Conservation (phyloP, 2,113 vertebrate genomes). For the Apeltes quadracus region DNA sequence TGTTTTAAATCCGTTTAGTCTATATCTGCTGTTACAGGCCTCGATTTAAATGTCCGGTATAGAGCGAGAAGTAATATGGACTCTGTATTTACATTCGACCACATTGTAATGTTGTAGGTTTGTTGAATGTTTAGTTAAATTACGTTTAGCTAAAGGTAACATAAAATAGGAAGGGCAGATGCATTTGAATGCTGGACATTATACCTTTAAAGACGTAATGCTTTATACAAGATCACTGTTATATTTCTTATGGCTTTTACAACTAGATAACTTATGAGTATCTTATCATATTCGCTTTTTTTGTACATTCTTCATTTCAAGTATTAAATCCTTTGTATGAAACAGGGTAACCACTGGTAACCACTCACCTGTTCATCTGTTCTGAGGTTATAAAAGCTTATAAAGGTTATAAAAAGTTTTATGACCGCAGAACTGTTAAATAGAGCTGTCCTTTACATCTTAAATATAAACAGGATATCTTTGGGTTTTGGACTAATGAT, state of each 20-base stretch:
- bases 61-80: background rate
- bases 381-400: background rate
- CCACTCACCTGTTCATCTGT: background rate
- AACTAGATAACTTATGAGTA: background rate
- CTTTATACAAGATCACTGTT: background rate
- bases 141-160: background rate
- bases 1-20: constrained; percentile 45
- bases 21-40: constrained; percentile 30
- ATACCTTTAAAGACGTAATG: background rate
- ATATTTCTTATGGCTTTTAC: background rate
- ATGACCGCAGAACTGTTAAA: background rate
- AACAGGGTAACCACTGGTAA: background rate
- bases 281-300: too few relatives aligned
- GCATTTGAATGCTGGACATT: background rate
- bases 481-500: background rate
- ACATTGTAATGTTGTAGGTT: background rate
- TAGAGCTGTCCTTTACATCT: background rate
- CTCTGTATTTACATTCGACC: background rate
- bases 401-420: too few relatives aligned
- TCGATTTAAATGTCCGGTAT: constrained; percentile 3
- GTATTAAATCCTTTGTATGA: background rate
- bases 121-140: too few relatives aligned
- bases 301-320: background rate
- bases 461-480: background rate
- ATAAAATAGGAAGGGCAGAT: background rate